Conservation (phyloP, 2,113 vertebrate genomes). For the Pipra filicauda region DNA sequence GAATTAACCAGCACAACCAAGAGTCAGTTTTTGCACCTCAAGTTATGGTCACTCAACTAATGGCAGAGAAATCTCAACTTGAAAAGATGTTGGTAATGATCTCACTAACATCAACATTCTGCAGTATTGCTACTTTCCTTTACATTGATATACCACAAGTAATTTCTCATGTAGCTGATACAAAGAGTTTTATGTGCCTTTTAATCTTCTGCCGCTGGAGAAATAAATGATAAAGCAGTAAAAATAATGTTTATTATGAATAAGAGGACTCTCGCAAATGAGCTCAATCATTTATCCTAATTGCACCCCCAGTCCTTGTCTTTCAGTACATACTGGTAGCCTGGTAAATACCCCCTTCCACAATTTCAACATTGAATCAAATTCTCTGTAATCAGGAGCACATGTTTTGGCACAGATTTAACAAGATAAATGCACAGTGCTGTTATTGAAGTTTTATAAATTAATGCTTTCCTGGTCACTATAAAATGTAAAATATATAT, state of each 20-base stretch:
- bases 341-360: not conserved
- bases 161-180: not conserved
- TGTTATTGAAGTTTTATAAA: not conserved
- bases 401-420: conserved; percentile 18
- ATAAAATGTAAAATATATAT: not conserved
- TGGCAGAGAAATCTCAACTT: not conserved
- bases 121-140: not conserved
- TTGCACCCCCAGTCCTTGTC: not conserved
- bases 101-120: not conserved
- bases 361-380: not conserved
- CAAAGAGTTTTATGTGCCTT: not conserved
- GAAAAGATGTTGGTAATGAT: not conserved
- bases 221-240: not conserved
- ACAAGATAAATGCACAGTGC: not conserved
- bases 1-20: not conserved
- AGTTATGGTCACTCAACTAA: not conserved
- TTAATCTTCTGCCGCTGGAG: not conserved
- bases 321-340: not conserved
- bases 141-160: not conserved
- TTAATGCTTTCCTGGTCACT: not conserved
- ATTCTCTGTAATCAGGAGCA: conserved; percentile 6
- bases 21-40: not conserved
- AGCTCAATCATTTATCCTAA: not conserved
- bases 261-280: not conserved
- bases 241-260: not conserved